Conservation (phyloP, 1,140 invertebrate genomes). For the Matsumurasca onukii region DNA sequence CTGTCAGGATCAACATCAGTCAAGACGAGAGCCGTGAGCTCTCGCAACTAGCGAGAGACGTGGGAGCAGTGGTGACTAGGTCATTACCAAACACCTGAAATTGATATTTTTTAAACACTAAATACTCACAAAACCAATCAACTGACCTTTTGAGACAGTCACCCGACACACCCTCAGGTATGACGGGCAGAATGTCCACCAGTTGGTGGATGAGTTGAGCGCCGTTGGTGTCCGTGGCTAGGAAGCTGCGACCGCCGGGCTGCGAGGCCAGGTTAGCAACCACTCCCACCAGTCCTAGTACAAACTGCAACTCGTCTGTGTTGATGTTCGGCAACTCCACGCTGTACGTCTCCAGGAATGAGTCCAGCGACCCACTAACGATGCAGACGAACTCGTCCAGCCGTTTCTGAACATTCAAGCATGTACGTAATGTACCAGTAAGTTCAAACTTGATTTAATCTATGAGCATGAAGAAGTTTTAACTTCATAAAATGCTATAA, state of each 20-base stretch:
- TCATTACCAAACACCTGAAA: too few relatives aligned
- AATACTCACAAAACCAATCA: too few relatives aligned
- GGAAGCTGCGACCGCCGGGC: conserved; percentile 48
- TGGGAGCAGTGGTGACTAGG: too few relatives aligned
- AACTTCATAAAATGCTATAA: too few relatives aligned
- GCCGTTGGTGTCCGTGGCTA: conserved; percentile 46
- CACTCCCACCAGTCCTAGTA: conserved; percentile 48
- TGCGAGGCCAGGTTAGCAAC: conserved; percentile 49
- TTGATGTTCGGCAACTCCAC: conserved; percentile 43
- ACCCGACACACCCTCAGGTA: conserved; percentile 44
- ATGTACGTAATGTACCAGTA: too few relatives aligned
- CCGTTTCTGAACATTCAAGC: conserved; percentile 42
- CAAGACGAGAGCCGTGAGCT: too few relatives aligned
- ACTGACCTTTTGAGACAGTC: conserved; percentile 41
- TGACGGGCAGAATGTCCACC: conserved; percentile 41
- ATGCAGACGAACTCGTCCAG: conserved; percentile 48
- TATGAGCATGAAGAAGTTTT: too few relatives aligned
- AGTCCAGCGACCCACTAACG: conserved; percentile 47
- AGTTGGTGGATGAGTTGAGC: conserved; percentile 46
- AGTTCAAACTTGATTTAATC: too few relatives aligned
- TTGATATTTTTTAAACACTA: too few relatives aligned
- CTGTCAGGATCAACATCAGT: too few relatives aligned
- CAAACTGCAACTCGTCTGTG: conserved; percentile 48
- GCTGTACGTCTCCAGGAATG: conserved; percentile 48
- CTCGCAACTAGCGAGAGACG: too few relatives aligned